Base-by-base conservation (phyloP, 1,140 invertebrate genomes). In the Danaus melanippus region DNA sequence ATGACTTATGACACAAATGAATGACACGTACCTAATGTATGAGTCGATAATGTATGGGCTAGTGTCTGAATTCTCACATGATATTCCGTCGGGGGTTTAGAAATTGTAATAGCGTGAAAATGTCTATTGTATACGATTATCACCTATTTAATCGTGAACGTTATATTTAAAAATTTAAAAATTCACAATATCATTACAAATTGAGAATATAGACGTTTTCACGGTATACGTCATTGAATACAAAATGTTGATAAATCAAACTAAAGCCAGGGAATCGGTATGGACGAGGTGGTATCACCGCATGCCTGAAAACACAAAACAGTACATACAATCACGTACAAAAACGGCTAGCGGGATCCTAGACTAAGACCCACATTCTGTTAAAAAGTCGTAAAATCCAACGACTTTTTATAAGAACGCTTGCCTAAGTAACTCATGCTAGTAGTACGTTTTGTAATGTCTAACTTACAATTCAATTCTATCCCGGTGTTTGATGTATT, bases 401-500 rank as follows among this genome's bases (percentile, higher is more conserved):
- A 15, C n/a, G 9, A 41, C 50, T 53, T 55, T 55, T 57, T 50
- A 39, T 55, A 51, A 44, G 58, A 67, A 53, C 49, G 42, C 43
- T 50, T 46, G 46, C 59, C 53, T 53, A 40, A 56, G 54, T 48
- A 55, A 44, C 50, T 61, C 62, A 67, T 67, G 62, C 65, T 61
- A 59, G 59, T 61, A 65, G 64, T 64, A 56, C 56, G 58, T 50
- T 64, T 58, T 56, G 42, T 54, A 55, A 51, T 54, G 52, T 55
- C 58, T 54, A 58, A 71, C 66, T 71, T 67, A 65, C 65, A 62
- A 57, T 59, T 65, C 59, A 55, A 46, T 57, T 66, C 50, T 59
- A 46, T 67, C 63, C 68, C 53, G 68, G 53, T 47, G 50, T 53
- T 56, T 62, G 62, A 61, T 71, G 68, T 53, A 67, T 58, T 48